Evolutionary conservation across 2,888 invertebrate genomes (phyloP).

Genomic region (Poecilobothrus nobilitatus): DNA sequence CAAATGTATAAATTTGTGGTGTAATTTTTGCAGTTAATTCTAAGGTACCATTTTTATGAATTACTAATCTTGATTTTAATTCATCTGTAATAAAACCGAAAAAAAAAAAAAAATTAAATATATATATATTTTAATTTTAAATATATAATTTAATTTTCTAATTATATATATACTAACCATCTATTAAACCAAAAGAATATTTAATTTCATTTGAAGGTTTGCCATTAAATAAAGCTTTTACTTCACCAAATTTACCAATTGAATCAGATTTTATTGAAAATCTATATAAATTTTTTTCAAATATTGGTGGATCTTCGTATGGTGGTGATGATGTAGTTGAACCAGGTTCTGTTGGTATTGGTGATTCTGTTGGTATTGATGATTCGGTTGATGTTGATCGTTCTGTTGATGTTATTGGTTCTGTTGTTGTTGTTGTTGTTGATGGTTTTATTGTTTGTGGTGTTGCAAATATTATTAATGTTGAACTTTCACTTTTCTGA

Average conservation of each 20-base stretch:
- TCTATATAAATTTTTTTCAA: conserved; percentile 19
- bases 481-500: background rate
- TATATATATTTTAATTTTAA: background rate
- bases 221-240: conserved; percentile 22
- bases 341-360: conserved; percentile 1
- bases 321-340: background rate
- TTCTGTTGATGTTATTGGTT: conserved; percentile 12
- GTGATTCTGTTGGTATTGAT: conserved; percentile 9
- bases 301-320: conserved; percentile 17
- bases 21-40: conserved; percentile 22
- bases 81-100: conserved; percentile 17
- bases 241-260: conserved; percentile 24
- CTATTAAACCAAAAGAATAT: conserved; percentile 22
- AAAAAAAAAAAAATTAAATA: no score
- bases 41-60: conserved; percentile 24
- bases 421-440: background rate
- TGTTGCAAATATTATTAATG: background rate
- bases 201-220: conserved; percentile 17
- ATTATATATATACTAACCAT: conserved; percentile 23
- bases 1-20: conserved; percentile 26
- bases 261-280: conserved; percentile 22
- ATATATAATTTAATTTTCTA: background rate
- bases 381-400: conserved; percentile 14
- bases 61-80: conserved; percentile 23
- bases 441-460: background rate